Conservation (phyloP, 2,797 vertebrate genomes). For the Oophaga sylvatica region DNA sequence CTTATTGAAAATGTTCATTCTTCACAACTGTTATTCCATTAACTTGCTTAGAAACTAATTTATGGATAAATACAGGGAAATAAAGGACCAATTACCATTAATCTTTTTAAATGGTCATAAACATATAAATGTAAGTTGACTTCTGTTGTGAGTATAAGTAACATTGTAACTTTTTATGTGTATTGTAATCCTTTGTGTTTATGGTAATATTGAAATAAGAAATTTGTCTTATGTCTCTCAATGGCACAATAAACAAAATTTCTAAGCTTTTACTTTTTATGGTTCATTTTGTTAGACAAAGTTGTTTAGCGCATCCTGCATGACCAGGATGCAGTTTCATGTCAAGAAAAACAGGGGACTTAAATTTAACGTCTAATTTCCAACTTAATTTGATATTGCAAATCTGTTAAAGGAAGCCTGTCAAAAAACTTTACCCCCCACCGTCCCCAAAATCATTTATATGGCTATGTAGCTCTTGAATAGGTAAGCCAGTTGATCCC, state of each 20-base stretch:
- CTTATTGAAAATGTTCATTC: not conserved
- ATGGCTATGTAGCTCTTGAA: no score
- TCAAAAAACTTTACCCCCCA: no score
- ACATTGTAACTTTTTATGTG: conserved; percentile 5
- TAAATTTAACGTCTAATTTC: no score
- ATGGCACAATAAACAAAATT: conserved; percentile 44
- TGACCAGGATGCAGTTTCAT: no score
- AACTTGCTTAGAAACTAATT: not conserved
- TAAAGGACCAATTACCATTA: conserved; percentile 27
- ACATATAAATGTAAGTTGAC: not conserved
- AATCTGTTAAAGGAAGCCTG: no score
- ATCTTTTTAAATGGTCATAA: not conserved
- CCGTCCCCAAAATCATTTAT: no score
- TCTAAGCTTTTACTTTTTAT: not conserved
- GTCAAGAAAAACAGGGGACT: no score
- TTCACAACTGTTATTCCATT: not conserved
- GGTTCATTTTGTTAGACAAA: conserved; percentile 3
- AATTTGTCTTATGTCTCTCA: conserved; percentile 23
- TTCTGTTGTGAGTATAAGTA: not conserved
- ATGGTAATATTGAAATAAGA: not conserved
- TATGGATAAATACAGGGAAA: conserved; percentile 21
- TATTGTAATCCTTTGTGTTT: conserved; percentile 12
- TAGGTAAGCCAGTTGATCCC: no score
- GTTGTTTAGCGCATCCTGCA: not conserved
- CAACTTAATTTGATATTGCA: no score